These are phyloP conservation scores for Brenthis daphne DNA, from an alignment of 2,888 invertebrate genomes.

Conservation along the genomic window DNA sequence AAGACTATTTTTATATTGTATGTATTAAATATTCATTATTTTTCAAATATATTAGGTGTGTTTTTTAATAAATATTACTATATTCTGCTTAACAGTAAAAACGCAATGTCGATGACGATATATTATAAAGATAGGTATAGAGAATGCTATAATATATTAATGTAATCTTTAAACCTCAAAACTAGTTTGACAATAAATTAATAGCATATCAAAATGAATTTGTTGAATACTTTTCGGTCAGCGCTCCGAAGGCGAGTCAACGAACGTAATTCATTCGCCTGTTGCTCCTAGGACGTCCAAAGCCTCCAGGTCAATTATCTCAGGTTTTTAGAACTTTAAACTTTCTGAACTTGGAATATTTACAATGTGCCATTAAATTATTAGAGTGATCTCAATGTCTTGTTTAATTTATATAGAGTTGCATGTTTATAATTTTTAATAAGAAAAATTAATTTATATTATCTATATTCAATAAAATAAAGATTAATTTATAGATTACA, in stretches of 20 bases:
- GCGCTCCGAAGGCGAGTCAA: constrained; percentile 43
- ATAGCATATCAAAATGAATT: constrained; percentile 16
- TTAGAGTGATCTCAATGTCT: neutral
- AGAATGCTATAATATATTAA: neutral
- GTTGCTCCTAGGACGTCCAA: constrained; percentile 39
- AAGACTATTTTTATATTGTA: neutral
- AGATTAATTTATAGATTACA: neutral
- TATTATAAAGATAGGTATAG: neutral
- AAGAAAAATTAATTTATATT: neutral
- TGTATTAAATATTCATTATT: too few relatives aligned
- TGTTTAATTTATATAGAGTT: too few relatives aligned
- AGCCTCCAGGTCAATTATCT: constrained; percentile 36
- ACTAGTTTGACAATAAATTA: constrained; percentile 28
- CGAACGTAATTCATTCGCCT: constrained; percentile 40
- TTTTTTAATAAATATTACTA: neutral
- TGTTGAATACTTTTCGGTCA: constrained; percentile 36
- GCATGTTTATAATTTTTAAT: neutral
- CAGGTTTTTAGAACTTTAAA: constrained; percentile 32
- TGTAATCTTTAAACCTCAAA: constrained; percentile 6
- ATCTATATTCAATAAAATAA: neutral
- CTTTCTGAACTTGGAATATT: constrained; percentile 24
- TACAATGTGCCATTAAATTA: neutral
- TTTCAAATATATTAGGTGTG: too few relatives aligned
- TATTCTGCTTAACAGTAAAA: too few relatives aligned
- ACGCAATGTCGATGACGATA: neutral